Percentiles rank a stretch among this genome's conserved stretches.
These are phyloP conservation scores for Augochlora pura DNA, from an alignment of 1,140 invertebrate genomes.

Conservation along the genomic window DNA sequence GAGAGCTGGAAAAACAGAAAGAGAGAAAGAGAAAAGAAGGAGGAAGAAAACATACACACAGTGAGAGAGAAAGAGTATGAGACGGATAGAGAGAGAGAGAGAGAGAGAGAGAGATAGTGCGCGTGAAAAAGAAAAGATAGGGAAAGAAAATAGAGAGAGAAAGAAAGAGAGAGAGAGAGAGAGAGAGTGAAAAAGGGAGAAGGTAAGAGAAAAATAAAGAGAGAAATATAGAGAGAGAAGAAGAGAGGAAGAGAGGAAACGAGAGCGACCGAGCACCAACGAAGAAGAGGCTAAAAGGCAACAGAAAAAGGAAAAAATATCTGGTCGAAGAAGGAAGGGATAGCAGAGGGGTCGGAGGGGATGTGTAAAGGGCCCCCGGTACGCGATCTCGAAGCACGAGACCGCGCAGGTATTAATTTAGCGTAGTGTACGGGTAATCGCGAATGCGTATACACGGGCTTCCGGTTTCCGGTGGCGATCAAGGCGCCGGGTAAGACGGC, in stretches of 20 bases:
- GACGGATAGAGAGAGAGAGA: too few species aligned
- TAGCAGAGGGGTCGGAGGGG: too few species aligned
- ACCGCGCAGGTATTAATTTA: constrained; percentile 38
- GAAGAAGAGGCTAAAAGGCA: too few species aligned
- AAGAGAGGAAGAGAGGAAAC: neutral
- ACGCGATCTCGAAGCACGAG: constrained; percentile 23
- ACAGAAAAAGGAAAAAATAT: too few species aligned
- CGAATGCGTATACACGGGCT: constrained; percentile 62
- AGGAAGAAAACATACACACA: too few species aligned
- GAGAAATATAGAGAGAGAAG: neutral
- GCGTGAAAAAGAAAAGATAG: too few species aligned
- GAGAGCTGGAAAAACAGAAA: too few species aligned
- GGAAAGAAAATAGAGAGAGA: neutral
- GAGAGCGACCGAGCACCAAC: too few species aligned
- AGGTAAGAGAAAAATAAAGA: neutral
- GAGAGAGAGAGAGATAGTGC: too few species aligned
- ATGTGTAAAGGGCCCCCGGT: neutral
- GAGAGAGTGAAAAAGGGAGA: neutral
- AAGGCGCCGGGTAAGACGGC: constrained; percentile 3
- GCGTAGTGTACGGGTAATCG: constrained; percentile 48
- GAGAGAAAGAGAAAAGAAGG: too few species aligned
- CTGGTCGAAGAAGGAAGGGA: too few species aligned
- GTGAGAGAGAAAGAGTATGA: too few species aligned
- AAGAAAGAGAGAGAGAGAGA: neutral
- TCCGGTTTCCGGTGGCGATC: constrained; percentile 58